Base-by-base conservation (phyloP, 2,888 invertebrate species). In the Macroteleia sp. region DNA sequence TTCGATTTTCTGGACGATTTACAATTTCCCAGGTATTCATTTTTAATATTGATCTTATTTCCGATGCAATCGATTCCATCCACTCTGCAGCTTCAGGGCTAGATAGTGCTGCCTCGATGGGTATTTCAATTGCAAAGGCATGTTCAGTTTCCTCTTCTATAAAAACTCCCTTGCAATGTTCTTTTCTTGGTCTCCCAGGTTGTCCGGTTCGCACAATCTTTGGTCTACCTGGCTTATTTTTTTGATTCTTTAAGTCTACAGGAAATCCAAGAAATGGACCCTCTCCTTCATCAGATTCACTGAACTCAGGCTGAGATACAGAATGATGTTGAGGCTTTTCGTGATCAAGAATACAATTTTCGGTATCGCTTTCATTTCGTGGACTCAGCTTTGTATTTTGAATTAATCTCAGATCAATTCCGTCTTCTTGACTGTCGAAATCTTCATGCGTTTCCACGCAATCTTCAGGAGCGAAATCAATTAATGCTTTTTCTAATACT, bases 1-100 rank as follows among this genome's bases (percentile, higher is more conserved):
- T 77, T 0, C 16, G 14, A 8, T 41, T 22, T 19, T 66, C 16
- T 8, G 75, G 79, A 3, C 71, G 75, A 6, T 75, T 46, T 3
- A 44, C 20, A 3, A 59, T 20, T 10, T 41, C 8, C 66, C 64
- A 66, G 4, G 59, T 66, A 3, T 66, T 28, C 20, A 50, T 50
- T 25, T 41, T 52, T 3, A 74, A 12, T 0, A 66, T 19, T 0
- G 64, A 46, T 20, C 14, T 32, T 3, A 64, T 30, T 20, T 78
- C 78, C 0, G 44, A 12, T 10, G 5, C 34, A 19, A 79, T 75
- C 2, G 64, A 50, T 2, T 42, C 19, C 48, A 50, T 56, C 73
- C 73, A 73, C n/a, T 64, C 62, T 14, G 10, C 12, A 1, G 57
- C 57, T n/a, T 73, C 42, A 1, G 56, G 50, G n/a, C 54, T 30